These are phyloP conservation scores for Eilema sororculum DNA, from an alignment of 2,888 invertebrate species.

Conservation along the genomic window DNA sequence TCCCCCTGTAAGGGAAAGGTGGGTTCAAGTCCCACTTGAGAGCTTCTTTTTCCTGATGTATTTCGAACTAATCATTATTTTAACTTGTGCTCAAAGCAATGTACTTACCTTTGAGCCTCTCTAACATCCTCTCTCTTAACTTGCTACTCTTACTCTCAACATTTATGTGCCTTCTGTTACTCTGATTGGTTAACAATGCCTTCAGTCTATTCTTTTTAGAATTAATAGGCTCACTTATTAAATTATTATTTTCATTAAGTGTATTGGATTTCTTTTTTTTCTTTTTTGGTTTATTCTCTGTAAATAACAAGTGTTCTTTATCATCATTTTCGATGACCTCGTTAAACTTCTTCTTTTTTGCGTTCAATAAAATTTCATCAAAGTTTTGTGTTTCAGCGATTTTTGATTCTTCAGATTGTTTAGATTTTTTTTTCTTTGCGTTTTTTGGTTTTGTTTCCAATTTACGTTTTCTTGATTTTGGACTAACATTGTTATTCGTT, in stretches of 20 bases:
- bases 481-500: conserved; percentile 26
- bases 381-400: conserved; percentile 60
- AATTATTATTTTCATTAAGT: conserved; percentile 21
- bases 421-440: conserved; percentile 36
- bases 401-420: conserved; percentile 37
- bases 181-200: conserved; percentile 53
- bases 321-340: conserved; percentile 62
- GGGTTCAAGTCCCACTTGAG: too few species aligned
- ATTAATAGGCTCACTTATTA: conserved; percentile 38
- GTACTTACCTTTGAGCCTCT: conserved; percentile 87
- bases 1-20: too few species aligned
- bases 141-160: conserved; percentile 58
- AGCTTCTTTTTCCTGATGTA: too few species aligned
- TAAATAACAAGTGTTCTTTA: conserved; percentile 56
- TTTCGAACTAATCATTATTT: too few species aligned
- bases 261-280: conserved; percentile 32
- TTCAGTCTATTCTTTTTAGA: conserved; percentile 63
- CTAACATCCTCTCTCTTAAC: conserved; percentile 89
- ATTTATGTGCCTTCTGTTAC: conserved; percentile 64
- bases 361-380: conserved; percentile 67
- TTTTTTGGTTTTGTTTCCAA: conserved; percentile 28
- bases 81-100: too few species aligned
- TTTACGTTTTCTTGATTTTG: conserved; percentile 36
- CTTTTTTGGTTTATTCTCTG: conserved; percentile 49
- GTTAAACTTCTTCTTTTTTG: conserved; percentile 69